A percentile compares a stretch with the other conserved stretches of the same genome.
Conservation (phyloP, 2,113 vertebrate genomes). For the Candoia aspera region DNA sequence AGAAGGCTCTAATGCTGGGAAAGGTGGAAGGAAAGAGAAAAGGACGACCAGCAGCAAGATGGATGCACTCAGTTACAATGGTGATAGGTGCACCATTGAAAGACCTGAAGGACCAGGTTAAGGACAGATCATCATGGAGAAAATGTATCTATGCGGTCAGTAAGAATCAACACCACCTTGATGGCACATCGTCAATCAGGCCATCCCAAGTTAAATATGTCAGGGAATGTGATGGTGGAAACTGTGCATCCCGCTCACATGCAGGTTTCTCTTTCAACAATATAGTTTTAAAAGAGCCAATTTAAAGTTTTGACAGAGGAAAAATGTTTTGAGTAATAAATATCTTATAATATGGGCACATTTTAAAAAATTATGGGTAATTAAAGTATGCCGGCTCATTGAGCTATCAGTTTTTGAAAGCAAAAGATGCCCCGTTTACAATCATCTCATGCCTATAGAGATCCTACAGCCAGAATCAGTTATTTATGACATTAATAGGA, state of each 20-base stretch:
- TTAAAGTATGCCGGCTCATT: not conserved
- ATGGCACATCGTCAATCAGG: not conserved
- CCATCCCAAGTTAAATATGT: not conserved
- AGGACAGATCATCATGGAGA: not conserved
- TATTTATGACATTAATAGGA: slow-evolving; percentile 29
- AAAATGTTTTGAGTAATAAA: slow-evolving; percentile 11
- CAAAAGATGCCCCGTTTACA: not conserved
- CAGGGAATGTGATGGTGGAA: not conserved
- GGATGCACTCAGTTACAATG: not conserved
- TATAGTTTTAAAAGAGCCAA: not conserved
- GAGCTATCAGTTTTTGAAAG: not conserved
- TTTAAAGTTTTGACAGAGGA: not conserved
- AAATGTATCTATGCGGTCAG: not conserved
- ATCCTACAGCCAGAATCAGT: slow-evolving; percentile 6
- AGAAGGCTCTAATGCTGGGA: not conserved
- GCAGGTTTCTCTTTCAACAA: not conserved
- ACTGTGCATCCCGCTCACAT: not conserved
- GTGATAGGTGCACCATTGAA: not conserved
- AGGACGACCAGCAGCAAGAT: not conserved
- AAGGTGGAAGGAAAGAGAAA: not conserved
- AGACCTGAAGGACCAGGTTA: not conserved
- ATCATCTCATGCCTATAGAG: slow-evolving; percentile 11
- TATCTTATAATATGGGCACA: slow-evolving; percentile 13
- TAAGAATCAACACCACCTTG: not conserved
- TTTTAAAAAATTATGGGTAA: not conserved